Percentiles rank a stretch among this genome's conserved stretches.
Evolutionary conservation across 2,797 vertebrate species (phyloP).

Genomic region (Rhadinocentrus ornatus): DNA sequence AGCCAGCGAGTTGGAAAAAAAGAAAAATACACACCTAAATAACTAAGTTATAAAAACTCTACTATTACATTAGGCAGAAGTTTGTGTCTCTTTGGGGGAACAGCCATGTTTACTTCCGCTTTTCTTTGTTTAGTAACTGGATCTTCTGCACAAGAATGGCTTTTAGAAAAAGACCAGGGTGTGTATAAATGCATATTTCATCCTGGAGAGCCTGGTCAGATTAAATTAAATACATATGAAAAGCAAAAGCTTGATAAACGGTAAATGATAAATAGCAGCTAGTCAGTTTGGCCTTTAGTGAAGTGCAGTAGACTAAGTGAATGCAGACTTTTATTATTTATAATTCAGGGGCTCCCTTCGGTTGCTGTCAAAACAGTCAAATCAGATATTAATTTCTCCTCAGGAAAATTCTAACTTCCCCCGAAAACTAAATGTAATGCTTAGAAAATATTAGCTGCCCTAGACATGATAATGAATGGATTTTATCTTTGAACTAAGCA

Average conservation of each 20-base stretch:
- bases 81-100: not conserved
- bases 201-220: constrained; percentile 15
- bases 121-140: constrained; percentile 10
- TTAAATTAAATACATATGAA: constrained; percentile 13
- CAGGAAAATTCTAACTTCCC: constrained; percentile 3
- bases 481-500: constrained; percentile 25
- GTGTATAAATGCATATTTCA: constrained; percentile 31
- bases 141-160: not conserved
- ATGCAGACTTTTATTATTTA: constrained; percentile 25
- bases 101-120: not conserved
- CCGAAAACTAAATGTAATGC: not conserved
- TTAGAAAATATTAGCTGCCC: constrained; percentile 22
- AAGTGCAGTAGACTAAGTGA: constrained; percentile 18
- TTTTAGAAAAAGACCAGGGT: constrained; percentile 14
- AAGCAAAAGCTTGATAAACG: constrained; percentile 18
- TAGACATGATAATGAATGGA: constrained; percentile 27
- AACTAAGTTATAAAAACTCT: constrained; percentile 12
- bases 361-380: constrained; percentile 8
- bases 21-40: not conserved
- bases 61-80: constrained; percentile 10
- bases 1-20: constrained; percentile 23
- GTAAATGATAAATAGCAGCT: constrained; percentile 28
- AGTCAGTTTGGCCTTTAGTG: constrained; percentile 31
- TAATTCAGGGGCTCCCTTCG: constrained; percentile 15
- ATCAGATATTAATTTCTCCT: constrained; percentile 22